Evolutionary conservation across 53 echinoderm and acorn worm species (phyloP).

Genomic region (Glandiceps talaboti): DNA sequence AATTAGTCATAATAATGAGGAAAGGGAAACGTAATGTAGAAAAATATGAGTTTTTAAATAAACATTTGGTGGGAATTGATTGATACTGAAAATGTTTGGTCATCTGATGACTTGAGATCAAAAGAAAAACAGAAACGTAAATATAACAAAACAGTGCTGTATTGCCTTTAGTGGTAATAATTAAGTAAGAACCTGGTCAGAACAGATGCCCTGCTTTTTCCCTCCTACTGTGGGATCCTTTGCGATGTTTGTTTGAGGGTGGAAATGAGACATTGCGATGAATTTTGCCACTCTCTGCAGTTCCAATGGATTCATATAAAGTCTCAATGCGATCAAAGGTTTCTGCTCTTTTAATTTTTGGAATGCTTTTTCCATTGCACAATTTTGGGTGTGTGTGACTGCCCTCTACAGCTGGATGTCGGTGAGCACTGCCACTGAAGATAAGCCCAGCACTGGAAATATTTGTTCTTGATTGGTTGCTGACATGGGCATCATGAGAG

Average conservation of each 20-base stretch:
- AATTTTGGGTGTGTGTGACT: not conserved
- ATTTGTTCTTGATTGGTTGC: not conserved
- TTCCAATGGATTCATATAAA: not conserved
- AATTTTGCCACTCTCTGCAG: not conserved
- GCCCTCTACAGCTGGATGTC: not conserved
- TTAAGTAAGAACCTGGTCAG: not conserved
- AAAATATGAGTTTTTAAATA: too few species aligned
- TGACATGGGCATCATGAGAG: not conserved
- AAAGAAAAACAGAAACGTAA: too few species aligned
- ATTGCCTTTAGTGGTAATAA: not conserved
- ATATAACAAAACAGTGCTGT: too few species aligned
- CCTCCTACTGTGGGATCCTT: not conserved
- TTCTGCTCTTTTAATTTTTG: not conserved
- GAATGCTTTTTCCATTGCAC: not conserved
- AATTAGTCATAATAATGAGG: too few species aligned
- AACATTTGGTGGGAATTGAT: too few species aligned
- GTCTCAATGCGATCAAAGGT: not conserved
- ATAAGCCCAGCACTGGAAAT: not conserved
- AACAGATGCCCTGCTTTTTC: not conserved
- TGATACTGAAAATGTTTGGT: too few species aligned
- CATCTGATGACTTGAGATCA: too few species aligned
- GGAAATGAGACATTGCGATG: not conserved
- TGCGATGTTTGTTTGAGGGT: not conserved
- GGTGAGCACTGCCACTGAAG: not conserved
- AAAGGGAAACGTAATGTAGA: too few species aligned